Conservation (phyloP, 2,797 vertebrate genomes). For the Petrocephalus sullivani region DNA sequence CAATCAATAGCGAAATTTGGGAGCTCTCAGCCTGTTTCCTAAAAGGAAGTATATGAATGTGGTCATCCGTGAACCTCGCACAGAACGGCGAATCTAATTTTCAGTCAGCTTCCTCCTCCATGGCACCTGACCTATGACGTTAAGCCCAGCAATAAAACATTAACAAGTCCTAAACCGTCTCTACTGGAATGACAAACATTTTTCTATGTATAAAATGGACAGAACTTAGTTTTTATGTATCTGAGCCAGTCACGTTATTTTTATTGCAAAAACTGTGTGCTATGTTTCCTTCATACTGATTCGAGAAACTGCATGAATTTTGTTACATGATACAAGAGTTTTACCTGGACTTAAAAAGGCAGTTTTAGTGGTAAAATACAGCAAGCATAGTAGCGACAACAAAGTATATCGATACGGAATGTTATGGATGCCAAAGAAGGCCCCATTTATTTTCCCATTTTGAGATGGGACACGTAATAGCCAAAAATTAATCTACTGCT, state of each 20-base stretch:
- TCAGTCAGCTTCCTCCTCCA: not conserved
- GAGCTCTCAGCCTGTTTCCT: not conserved
- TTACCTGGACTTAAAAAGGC: not conserved
- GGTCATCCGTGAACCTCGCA: not conserved
- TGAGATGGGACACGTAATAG: not conserved
- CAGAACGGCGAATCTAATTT: not conserved
- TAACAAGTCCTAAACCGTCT: not conserved
- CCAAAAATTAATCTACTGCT: not conserved
- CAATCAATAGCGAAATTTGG: not conserved
- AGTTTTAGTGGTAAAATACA: not conserved
- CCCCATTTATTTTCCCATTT: not conserved
- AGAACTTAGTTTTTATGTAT: not conserved
- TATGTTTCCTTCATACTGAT: not conserved
- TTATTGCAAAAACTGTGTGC: not conserved
- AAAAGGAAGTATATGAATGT: not conserved
- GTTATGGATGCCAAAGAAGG: not conserved
- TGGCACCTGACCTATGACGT: not conserved
- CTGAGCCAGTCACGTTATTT: not conserved
- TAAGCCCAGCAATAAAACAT: not conserved
- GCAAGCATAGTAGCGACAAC: not conserved
- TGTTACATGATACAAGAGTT: not conserved
- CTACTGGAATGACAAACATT: not conserved
- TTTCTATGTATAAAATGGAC: not conserved
- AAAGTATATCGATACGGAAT: not conserved
- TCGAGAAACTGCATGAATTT: not conserved